Percentiles rank a stretch among this genome's conserved stretches.
phyloP scores from a whole-genome alignment of 1,140 invertebrate genomes.

The Drosophila bifasciata region DNA sequence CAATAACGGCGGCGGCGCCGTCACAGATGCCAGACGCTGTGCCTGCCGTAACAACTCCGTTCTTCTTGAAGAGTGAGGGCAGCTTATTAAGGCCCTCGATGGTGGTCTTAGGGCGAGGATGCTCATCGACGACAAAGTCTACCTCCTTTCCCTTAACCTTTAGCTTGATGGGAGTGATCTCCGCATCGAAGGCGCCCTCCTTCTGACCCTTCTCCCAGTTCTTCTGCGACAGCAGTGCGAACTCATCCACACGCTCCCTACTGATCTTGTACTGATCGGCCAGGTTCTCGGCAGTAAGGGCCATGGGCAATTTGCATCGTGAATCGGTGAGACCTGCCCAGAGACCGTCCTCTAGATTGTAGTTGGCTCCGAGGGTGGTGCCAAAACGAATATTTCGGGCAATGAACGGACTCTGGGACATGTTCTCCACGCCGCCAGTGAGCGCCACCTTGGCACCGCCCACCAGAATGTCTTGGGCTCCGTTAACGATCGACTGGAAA shows the following conservation, averaged over 20 bases:
- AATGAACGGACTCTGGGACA: constrained; percentile 97
- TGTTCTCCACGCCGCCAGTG: constrained; percentile 97
- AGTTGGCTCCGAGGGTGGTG: constrained; percentile 91
- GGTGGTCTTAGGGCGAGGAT: constrained; percentile 95
- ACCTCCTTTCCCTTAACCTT: constrained; percentile 93
- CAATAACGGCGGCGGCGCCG: constrained; percentile 95
- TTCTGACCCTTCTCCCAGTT: constrained; percentile 94
- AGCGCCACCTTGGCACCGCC: constrained; percentile 95
- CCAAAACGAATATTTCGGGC: constrained; percentile 96
- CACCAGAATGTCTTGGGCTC: constrained; percentile 94
- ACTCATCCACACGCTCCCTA: constrained; percentile 94
- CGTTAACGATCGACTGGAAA: constrained; percentile 96
- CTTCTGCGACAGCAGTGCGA: constrained; percentile 93
- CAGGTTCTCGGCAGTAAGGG: constrained; percentile 98
- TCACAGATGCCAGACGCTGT: constrained; percentile 98
- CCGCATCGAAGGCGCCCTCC: constrained; percentile 94
- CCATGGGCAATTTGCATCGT: constrained; percentile 97
- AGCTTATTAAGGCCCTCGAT: constrained; percentile 93
- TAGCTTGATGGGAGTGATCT: constrained; percentile 94
- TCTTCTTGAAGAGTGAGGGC: constrained; percentile 96
- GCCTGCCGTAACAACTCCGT: constrained; percentile 97
- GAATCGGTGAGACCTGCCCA: constrained; percentile 96
- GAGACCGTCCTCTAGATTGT: constrained; percentile 94
- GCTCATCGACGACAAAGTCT: constrained; percentile 94
- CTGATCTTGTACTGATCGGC: constrained; percentile 95